Base-by-base conservation (phyloP, 2,797 vertebrate species). In the Cyprinella venusta region DNA sequence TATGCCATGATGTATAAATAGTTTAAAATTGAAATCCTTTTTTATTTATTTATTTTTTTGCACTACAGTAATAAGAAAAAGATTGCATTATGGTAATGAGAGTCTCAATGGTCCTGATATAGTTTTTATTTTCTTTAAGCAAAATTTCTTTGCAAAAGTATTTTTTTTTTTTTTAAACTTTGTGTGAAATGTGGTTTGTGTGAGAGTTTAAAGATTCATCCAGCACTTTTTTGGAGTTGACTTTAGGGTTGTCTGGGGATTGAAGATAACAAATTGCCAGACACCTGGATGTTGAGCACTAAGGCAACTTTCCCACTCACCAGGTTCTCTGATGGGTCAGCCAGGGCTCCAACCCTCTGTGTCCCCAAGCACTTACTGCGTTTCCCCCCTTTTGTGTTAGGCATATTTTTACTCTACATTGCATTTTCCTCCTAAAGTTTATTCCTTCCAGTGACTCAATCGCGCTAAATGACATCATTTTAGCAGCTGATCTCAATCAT, bases 391-490 rank as follows among this genome's bases (percentile, higher is more conserved):
- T 83, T 87, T 72, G 67, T 88, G 88, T 84, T 86, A 86, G 88
- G 90, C 87, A 86, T 79, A 78, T 85, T 82, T 52, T 88, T 86
- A 80, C 87, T 36, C 86, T 88, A 80, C 87, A 86, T n/a, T n/a
- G n/a, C n/a, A n/a, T n/a, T n/a, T n/a, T n/a, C n/a, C n/a, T n/a
- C n/a, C n/a, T n/a, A n/a, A n/a, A n/a, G 83, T 89, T 79, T 16
- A 75, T 88, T 90, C 83, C 87, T 86, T 91, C 91, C 91, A 90
- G 83, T 89, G 90, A 85, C 89, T 89, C 87, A 86, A 91, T 92
- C 90, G 85, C 86, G 79, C 74, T 86, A 89, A 85, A 91, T 92
- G 87, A 90, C 91, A 91, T 93, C 89, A 91, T 83, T 89, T 86
- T 82, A 90, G 87, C 87, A 84, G 86, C 85, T 88, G 15, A 7